These are phyloP conservation scores for Sakesphorus luctuosus DNA, from an alignment of 2,113 vertebrate genomes.

Conservation along the genomic window DNA sequence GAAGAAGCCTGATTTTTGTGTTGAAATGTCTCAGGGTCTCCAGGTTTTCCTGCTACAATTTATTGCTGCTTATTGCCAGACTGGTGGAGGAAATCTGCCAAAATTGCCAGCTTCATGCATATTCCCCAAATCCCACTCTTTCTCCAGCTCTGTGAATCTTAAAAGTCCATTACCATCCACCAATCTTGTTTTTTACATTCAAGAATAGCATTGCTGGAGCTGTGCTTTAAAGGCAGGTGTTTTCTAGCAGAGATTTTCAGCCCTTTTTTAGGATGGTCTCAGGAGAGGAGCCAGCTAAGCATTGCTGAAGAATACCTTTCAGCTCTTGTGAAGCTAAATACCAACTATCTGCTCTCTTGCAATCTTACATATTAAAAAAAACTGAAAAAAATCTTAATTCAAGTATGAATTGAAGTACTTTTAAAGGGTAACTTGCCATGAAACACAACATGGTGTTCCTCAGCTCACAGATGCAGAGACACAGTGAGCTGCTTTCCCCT, in stretches of 20 bases:
- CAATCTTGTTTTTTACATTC: not conserved
- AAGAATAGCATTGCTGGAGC: not conserved
- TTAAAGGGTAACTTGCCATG: not conserved
- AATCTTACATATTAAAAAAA: not conserved
- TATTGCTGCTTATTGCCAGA: not conserved
- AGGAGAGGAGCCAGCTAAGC: not conserved
- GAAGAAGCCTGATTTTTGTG: not conserved
- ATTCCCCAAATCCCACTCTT: not conserved
- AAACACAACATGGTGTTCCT: not conserved
- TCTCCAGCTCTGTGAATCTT: not conserved
- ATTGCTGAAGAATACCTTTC: not conserved
- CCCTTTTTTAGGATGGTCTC: not conserved
- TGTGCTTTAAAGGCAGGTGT: not conserved
- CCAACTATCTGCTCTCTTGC: not conserved
- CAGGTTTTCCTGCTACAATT: not conserved
- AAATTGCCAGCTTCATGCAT: not conserved
- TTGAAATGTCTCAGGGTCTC: not conserved
- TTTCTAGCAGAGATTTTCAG: not conserved
- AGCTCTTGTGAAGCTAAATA: not conserved
- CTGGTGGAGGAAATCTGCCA: not conserved
- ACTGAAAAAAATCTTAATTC: fast-evolving
- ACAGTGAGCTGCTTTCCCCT: not conserved
- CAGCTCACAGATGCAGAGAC: not conserved
- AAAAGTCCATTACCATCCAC: not conserved
- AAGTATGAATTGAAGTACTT: not conserved